phyloP scores from a whole-genome alignment of 2,113 vertebrate genomes.

The Platichthys flesus region DNA sequence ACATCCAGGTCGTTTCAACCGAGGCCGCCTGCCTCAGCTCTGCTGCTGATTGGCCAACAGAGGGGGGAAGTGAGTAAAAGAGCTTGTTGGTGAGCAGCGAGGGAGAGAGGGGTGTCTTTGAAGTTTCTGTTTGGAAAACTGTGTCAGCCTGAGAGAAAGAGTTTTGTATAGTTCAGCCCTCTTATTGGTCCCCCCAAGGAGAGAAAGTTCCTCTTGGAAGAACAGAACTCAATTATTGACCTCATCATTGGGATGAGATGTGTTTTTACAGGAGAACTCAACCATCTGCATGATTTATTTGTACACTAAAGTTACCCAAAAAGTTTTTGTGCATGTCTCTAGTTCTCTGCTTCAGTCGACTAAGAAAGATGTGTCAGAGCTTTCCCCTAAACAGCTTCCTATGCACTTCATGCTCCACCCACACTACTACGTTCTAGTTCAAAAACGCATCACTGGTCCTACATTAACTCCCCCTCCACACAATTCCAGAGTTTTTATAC shows the following conservation, averaged over 20 bases:
- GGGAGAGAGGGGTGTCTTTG: background rate
- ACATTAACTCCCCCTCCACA: too few relatives aligned
- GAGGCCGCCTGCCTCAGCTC: conserved; percentile 28
- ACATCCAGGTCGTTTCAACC: background rate
- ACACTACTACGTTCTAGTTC: too few relatives aligned
- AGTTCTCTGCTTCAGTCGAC: too few relatives aligned
- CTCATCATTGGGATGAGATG: background rate
- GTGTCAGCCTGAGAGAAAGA: background rate
- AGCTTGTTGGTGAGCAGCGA: conserved; percentile 6
- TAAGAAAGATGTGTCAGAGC: too few relatives aligned
- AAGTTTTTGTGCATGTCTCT: too few relatives aligned
- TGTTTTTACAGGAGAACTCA: background rate
- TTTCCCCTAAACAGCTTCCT: too few relatives aligned
- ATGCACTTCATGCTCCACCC: too few relatives aligned
- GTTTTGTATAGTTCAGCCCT: too few relatives aligned
- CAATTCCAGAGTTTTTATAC: too few relatives aligned
- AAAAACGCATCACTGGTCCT: too few relatives aligned
- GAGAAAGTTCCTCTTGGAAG: background rate
- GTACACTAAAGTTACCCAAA: too few relatives aligned
- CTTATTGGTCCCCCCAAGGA: too few relatives aligned
- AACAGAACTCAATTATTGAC: background rate
- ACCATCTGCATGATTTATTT: background rate
- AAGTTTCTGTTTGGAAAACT: background rate
- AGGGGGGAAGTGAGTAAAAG: conserved; percentile 77
- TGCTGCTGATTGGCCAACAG: conserved; percentile 77